Evolutionary conservation across 2,888 invertebrate species (phyloP), one percentile per base, ranked within the genome.

Genomic region (Uloborus plumipes): DNA sequence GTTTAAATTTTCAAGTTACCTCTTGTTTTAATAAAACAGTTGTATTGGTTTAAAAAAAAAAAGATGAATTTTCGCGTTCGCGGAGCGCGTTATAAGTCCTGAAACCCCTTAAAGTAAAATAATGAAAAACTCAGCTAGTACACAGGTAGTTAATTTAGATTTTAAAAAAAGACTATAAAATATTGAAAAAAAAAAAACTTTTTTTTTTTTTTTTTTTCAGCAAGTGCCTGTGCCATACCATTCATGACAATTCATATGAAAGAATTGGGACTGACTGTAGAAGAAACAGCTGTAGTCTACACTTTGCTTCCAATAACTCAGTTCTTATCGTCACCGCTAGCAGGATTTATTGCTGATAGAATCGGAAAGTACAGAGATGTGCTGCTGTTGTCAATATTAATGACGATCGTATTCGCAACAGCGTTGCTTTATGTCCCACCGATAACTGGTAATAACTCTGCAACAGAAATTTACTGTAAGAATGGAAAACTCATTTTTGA

Each of bases 161-260:
- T 3, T 26, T 2, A 3, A 4, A 26, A 26, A 26, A 26, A 4
- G 26, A 26, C 2, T 6, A 2, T 53, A n/a, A 53, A 53, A 15
- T 53, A 15, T n/a, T n/a, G n/a, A n/a, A n/a, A n/a, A n/a, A n/a
- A n/a, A n/a, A n/a, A n/a, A n/a, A n/a, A n/a, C 2, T 20, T 18
- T 62, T 31, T 26, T 65, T 16, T 50, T 22, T 2, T 58, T 39
- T 58, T 66, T 85, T 84, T 91, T 91, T 31, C 89, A 93, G 95
- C 94, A 69, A 94, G 94, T 53, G 94, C 95, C 70, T 94, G 94
- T 14, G 91, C 96, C 72, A 89, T 96, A 80, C 96, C 96, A 0
- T 96, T 95, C 89, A 90, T 96, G 87, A 94, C 95, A 2, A 93
- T 96, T 86, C 96, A 95, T 90, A 96, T 96, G 96, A 94, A 94